These are phyloP conservation scores for Schlechtendalia chinensis DNA, from an alignment of 1,140 invertebrate species.

Conservation along the genomic window DNA sequence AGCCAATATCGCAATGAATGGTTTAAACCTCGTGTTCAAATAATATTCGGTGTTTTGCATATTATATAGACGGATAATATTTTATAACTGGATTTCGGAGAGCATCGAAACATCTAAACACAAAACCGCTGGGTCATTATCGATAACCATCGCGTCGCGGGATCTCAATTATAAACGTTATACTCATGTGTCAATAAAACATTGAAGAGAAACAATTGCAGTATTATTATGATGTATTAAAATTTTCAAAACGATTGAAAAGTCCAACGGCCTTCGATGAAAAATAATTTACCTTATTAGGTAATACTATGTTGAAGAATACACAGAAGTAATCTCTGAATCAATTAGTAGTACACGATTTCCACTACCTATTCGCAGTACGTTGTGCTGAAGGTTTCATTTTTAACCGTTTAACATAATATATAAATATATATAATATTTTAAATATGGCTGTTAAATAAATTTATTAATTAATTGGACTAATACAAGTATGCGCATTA, in stretches of 20 bases:
- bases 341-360: background rate
- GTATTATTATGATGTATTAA: background rate
- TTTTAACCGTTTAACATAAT: background rate
- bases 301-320: background rate
- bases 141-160: no score
- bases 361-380: no score
- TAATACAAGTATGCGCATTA: no score
- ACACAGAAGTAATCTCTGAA: background rate
- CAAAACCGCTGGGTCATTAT: background rate
- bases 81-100: background rate
- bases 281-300: conserved; percentile 18
- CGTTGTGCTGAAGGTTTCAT: background rate
- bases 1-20: background rate
- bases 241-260: background rate
- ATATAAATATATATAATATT: no score
- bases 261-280: background rate
- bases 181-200: background rate
- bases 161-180: background rate
- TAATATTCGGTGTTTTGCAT: background rate
- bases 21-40: background rate
- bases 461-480: no score
- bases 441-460: no score
- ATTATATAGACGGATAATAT: background rate
- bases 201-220: background rate
- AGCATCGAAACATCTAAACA: background rate